Conservation (phyloP, 2,888 invertebrate species). For the Boloria selene region DNA sequence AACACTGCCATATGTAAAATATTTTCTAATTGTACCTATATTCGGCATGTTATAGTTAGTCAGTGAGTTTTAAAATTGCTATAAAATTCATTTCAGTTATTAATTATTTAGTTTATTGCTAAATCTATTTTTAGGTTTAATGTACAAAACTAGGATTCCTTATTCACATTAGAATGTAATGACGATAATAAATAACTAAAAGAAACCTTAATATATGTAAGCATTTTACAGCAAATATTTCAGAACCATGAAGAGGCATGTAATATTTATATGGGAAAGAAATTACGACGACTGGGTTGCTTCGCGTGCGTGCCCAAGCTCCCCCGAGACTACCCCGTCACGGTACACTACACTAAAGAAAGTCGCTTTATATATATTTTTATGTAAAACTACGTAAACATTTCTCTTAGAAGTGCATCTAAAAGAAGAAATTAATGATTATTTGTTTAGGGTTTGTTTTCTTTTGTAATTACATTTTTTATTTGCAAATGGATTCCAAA, state of each 20-base stretch:
- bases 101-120: too few relatives aligned
- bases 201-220: background rate
- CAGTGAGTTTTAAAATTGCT: too few relatives aligned
- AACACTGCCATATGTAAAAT: too few relatives aligned
- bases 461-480: background rate
- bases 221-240: background rate
- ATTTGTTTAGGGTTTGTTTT: background rate
- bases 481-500: too few relatives aligned
- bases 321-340: conserved; percentile 26
- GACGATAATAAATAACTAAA: background rate
- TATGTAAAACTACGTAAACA: conserved; percentile 1
- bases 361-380: conserved; percentile 18
- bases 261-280: conserved; percentile 22
- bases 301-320: conserved; percentile 13
- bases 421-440: conserved; percentile 2
- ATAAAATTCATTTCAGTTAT: too few relatives aligned
- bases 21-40: too few relatives aligned
- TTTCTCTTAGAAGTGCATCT: conserved; percentile 13
- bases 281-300: conserved; percentile 12
- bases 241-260: conserved; percentile 5
- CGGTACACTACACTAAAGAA: conserved; percentile 20
- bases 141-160: too few relatives aligned
- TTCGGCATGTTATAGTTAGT: too few relatives aligned
- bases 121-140: too few relatives aligned
- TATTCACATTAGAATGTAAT: too few relatives aligned